Conservation (phyloP, 2,113 vertebrate genomes). For the Antigone vipio region DNA sequence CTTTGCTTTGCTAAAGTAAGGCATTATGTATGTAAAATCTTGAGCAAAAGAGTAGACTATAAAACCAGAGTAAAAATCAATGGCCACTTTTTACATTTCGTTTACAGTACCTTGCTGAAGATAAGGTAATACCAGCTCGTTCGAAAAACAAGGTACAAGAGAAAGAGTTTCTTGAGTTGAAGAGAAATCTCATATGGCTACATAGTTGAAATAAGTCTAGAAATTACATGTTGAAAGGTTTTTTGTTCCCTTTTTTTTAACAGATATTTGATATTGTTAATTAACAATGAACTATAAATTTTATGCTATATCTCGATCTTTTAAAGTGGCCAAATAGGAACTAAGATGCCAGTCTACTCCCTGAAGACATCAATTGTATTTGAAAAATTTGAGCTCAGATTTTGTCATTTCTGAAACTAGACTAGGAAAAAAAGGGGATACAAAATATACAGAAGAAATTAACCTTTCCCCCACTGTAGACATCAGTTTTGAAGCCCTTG, state of each 20-base stretch:
- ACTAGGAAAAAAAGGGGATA: not conserved
- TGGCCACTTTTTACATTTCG: not conserved
- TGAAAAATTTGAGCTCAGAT: not conserved
- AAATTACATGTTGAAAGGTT: not conserved
- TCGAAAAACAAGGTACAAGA: not conserved
- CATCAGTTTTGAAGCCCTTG: not conserved
- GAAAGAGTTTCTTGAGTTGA: not conserved
- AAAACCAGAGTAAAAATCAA: not conserved
- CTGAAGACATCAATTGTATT: not conserved
- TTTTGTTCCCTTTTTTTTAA: not conserved
- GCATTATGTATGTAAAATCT: not conserved
- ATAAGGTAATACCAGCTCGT: not conserved
- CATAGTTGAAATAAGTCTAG: not conserved
- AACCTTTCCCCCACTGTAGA: not conserved
- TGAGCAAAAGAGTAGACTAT: not conserved
- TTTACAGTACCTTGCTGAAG: not conserved
- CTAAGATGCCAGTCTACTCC: not conserved
- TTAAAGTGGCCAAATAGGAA: not conserved
- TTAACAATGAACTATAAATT: not conserved
- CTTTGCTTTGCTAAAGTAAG: not conserved
- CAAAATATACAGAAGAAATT: not conserved
- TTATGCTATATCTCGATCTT: not conserved
- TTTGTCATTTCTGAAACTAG: not conserved
- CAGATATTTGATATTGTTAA: not conserved
- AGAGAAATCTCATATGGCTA: not conserved